These are phyloP conservation scores for Cryptus armator DNA, from an alignment of 2,888 invertebrate species.

Conservation along the genomic window DNA sequence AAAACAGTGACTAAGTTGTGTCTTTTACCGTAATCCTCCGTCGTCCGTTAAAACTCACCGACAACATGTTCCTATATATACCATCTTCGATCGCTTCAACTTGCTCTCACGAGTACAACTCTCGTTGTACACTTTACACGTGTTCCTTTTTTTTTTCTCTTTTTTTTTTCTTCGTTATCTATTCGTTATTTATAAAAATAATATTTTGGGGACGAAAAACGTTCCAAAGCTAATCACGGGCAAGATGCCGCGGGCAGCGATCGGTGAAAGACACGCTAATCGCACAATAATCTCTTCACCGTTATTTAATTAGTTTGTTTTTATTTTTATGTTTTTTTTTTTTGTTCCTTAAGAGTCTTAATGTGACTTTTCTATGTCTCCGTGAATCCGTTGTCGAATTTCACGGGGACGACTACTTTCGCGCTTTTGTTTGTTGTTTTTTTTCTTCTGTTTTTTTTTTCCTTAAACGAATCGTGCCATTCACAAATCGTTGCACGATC, in stretches of 20 bases:
- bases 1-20: conserved; percentile 84
- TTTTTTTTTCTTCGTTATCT: conserved; percentile 59
- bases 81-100: conserved; percentile 33
- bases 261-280: conserved; percentile 35
- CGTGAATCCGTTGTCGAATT: conserved; percentile 5
- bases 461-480: not conserved
- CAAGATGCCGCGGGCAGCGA: conserved; percentile 65
- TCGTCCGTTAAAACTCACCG: conserved; percentile 77
- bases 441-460: too few species aligned
- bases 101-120: conserved; percentile 69
- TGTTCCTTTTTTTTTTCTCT: conserved; percentile 62
- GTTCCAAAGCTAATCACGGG: conserved; percentile 72
- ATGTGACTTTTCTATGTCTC: conserved; percentile 25
- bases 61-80: conserved; percentile 46
- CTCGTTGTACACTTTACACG: conserved; percentile 80
- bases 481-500: conserved; percentile 32
- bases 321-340: conserved; percentile 7
- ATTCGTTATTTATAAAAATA: conserved; percentile 83
- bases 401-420: conserved; percentile 15
- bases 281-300: conserved; percentile 43
- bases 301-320: conserved; percentile 19
- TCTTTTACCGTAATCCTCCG: conserved; percentile 78
- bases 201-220: conserved; percentile 82
- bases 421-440: not conserved
- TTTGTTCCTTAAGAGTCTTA: conserved; percentile 33